phyloP scores from a whole-genome alignment of 2,888 invertebrate species.

The Dermolepida albohirtum region DNA sequence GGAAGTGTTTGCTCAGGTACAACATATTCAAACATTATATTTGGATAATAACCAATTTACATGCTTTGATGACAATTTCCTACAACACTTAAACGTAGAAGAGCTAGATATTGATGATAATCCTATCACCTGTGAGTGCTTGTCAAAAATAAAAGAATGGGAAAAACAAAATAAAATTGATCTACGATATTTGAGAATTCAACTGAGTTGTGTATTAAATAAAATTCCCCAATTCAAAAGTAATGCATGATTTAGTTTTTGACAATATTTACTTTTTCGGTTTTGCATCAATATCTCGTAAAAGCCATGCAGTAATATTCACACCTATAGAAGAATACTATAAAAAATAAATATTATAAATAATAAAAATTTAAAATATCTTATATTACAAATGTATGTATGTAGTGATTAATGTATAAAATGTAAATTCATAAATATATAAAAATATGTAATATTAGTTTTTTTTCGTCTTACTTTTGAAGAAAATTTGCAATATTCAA shows the following conservation, averaged over 20 bases:
- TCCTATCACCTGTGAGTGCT: constrained; percentile 56
- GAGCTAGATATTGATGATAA: constrained; percentile 55
- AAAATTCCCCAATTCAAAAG: constrained; percentile 10
- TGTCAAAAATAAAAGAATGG: constrained; percentile 54
- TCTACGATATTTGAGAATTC: constrained; percentile 45
- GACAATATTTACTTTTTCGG: background rate
- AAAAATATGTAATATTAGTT: too few species aligned
- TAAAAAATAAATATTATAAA: too few species aligned
- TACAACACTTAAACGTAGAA: constrained; percentile 46
- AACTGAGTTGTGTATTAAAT: constrained; percentile 44
- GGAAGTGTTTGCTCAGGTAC: constrained; percentile 51
- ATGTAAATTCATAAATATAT: too few species aligned
- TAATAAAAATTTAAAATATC: too few species aligned
- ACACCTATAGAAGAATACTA: too few species aligned
- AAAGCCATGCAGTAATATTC: too few species aligned
- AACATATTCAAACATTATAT: constrained; percentile 52
- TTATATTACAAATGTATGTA: too few species aligned
- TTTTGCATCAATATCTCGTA: background rate
- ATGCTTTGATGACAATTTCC: constrained; percentile 55
- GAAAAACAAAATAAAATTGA: constrained; percentile 52
- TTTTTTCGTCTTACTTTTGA: too few species aligned
- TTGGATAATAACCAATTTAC: constrained; percentile 54
- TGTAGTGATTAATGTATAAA: too few species aligned
- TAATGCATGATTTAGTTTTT: background rate
- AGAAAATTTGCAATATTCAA: too few species aligned